A percentile compares a stretch with the other conserved stretches of the same genome.
These are phyloP conservation scores for Silurus asotus DNA, from an alignment of 2,113 vertebrate genomes.

Conservation along the genomic window DNA sequence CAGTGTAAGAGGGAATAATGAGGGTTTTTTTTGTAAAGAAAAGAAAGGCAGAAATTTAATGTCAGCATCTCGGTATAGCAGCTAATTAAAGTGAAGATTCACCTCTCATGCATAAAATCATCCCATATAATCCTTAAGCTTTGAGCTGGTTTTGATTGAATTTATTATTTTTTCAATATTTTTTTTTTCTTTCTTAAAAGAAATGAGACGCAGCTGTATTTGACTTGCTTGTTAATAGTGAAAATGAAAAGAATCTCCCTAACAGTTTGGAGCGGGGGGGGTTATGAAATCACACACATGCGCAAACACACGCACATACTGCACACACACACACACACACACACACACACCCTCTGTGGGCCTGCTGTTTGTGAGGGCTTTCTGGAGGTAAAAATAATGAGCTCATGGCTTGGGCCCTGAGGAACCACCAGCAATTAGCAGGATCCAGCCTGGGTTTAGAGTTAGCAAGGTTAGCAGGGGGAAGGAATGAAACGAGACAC, in stretches of 20 bases:
- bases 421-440: slow-evolving; percentile 55
- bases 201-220: slow-evolving; percentile 34
- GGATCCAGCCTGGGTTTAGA: slow-evolving; percentile 40
- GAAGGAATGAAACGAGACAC: background rate
- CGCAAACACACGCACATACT: background rate
- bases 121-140: background rate
- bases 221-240: slow-evolving; percentile 45
- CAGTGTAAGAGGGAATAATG: background rate
- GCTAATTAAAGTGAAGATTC: slow-evolving; percentile 16
- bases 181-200: background rate
- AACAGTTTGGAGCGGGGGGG: slow-evolving; percentile 27
- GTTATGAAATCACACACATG: slow-evolving; percentile 16
- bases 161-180: background rate
- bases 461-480: background rate
- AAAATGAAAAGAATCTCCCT: slow-evolving; percentile 36
- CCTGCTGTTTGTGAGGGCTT: slow-evolving; percentile 52
- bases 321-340: slow-evolving; percentile 23
- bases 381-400: slow-evolving; percentile 52
- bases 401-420: slow-evolving; percentile 50
- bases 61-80: background rate
- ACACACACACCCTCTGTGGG: slow-evolving; percentile 36
- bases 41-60: background rate
- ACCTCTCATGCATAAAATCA: background rate
- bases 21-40: background rate
- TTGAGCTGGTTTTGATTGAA: background rate